Base-by-base conservation (phyloP, 2,113 vertebrate genomes). In the Equus przewalskii region DNA sequence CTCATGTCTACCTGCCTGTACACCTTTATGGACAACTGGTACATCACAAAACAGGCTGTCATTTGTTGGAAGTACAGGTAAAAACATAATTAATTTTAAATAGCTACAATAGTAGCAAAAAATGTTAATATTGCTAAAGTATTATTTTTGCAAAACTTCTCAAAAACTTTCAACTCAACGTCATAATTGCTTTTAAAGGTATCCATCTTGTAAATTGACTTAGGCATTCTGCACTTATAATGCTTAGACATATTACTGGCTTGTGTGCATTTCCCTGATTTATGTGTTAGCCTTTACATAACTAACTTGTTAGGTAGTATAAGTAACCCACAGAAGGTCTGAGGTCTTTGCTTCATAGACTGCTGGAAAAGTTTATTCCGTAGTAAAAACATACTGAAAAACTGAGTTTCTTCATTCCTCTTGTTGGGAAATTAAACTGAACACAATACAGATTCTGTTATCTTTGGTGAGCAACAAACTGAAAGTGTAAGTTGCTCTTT, bases 1-100 rank as follows among this genome's bases (percentile, higher is more conserved):
- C 99, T 97, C 99, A 99, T 70, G 99, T 99, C 93, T 99, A 99
- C 98, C 98, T 99, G 73, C 99, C 99, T 58, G 99, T 99, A 98
- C 99, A 99, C 98, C 99, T 99, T 97, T 99, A 99, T 72, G 99
- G 99, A 97, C 99, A 99, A 97, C 99, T 99, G 97, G 99, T 99
- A 85, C 99, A 99, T 76, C 99, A 99, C 98, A 99, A 99, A 99
- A 99, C 99, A 26, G 99, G 99, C 98, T 99, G 99, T 94, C 99
- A 99, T 98, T 99, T 99, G 56, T 96, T 99, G 98, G 99, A 99
- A 98, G 98, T 99, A 98, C 99, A 99, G 99, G 99, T 99, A 98
- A 98, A 96, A 76, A 75, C 0, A 36, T 84, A 91, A 69, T 44
- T 91, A 91, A 88, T 97, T 94, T 92, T 96, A 92, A 95, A 60